Percentiles rank a stretch among this genome's conserved stretches.
Conservation (phyloP, 2,888 invertebrate species). For the Crepidodera aurea region DNA sequence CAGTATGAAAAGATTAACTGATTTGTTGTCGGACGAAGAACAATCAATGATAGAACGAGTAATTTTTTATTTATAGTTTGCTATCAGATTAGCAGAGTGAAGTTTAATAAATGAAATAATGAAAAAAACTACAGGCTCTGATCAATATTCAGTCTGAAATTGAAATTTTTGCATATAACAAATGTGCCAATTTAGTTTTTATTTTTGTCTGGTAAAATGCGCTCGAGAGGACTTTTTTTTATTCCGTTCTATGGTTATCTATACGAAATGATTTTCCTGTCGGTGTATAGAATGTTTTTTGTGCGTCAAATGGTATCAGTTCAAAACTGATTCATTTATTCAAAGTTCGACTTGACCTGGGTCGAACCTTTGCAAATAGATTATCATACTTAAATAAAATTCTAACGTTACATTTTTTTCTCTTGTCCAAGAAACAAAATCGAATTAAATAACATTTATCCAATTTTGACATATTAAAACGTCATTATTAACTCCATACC, state of each 20-base stretch:
- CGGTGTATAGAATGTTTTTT: slow-evolving; percentile 22
- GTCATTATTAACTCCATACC: no score
- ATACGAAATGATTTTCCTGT: slow-evolving; percentile 28
- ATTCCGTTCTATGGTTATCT: slow-evolving; percentile 23
- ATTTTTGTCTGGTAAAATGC: slow-evolving; percentile 36
- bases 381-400: no score
- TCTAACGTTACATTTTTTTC: no score
- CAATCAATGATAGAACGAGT: slow-evolving; percentile 46
- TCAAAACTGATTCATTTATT: slow-evolving; percentile 21
- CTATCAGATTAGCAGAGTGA: slow-evolving; percentile 41
- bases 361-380: no score
- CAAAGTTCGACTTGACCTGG: neutral
- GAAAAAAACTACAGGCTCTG: slow-evolving; percentile 32
- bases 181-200: slow-evolving; percentile 41
- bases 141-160: slow-evolving; percentile 41
- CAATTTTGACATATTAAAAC: no score
- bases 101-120: slow-evolving; percentile 41
- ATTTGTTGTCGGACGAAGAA: slow-evolving; percentile 49
- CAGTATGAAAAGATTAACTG: slow-evolving; percentile 47
- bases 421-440: no score
- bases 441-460: no score
- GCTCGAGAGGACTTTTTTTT: slow-evolving; percentile 19
- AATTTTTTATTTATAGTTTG: slow-evolving; percentile 43
- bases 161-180: slow-evolving; percentile 44
- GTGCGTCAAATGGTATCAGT: slow-evolving; percentile 16